Base-by-base conservation (phyloP, 23 tunicate genomes). In the Styela plicata region DNA sequence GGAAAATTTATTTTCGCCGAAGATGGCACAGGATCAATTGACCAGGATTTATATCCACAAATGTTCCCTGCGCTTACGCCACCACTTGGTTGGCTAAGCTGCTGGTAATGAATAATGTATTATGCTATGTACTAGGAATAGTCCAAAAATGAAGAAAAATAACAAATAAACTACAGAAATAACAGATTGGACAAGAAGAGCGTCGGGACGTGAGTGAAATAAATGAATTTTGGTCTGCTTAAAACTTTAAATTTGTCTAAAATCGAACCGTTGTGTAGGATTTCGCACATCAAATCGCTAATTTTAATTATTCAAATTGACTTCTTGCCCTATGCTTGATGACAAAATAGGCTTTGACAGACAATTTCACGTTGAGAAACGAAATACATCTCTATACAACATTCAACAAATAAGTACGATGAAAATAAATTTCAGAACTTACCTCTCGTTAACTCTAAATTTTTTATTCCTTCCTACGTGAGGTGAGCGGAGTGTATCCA, bases 401-500 rank as follows among this genome's bases (percentile, higher is more conserved):
- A n/a, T n/a, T n/a, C n/a, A n/a, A n/a, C n/a, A n/a, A n/a, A n/a
- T n/a, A n/a, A n/a, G n/a, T n/a, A n/a, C n/a, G n/a, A n/a, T n/a
- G n/a, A n/a, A n/a, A n/a, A n/a, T n/a, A n/a, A n/a, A n/a, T n/a
- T n/a, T n/a, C n/a, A n/a, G n/a, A 13, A 1, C 71, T 67, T 29
- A 67, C 71, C 71, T 67, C 22, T 67, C 71, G 31, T 19, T 27
- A 0, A 67, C 31, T 67, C 31, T 67, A 67, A 67, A 67, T 67
- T 67, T 67, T 29, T 67, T 67, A 29, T 67, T 27, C 24, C 71
- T 67, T 67, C 71, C 71, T 1, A 63, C 61, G 28, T 68, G 79
- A 24, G 92, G 92, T 0, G 92, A 83, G 16, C 78, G 77, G 22
- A 88, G 23, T 1, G 69, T 88, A 26, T 88, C 92, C 52, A 83